Conservation (phyloP, 2,888 invertebrate genomes). For the Dascillus cervinus region DNA sequence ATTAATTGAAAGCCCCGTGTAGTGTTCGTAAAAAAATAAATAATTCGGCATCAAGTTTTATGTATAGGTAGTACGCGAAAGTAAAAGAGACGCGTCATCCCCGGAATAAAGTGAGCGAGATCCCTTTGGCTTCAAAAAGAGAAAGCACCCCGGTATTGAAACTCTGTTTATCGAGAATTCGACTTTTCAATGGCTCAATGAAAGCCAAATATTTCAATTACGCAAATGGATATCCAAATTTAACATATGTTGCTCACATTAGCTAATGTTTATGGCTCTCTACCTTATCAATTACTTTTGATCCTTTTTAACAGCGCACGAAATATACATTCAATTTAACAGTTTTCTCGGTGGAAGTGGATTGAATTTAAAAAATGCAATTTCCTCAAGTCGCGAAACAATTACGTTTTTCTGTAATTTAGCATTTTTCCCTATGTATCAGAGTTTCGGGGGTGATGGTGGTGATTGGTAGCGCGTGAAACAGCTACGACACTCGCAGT, state of each 20-base stretch:
- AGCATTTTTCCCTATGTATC: conserved; percentile 9
- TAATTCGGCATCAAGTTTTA: too few relatives aligned
- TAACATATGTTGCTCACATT: conserved; percentile 29
- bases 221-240: conserved; percentile 40
- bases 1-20: conserved; percentile 9
- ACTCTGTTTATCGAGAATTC: conserved; percentile 36
- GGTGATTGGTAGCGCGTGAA: conserved; percentile 39
- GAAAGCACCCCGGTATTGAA: conserved; percentile 34
- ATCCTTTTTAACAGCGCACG: too few relatives aligned
- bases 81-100: conserved; percentile 17
- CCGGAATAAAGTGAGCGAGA: conserved; percentile 29
- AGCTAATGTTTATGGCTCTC: conserved; percentile 20
- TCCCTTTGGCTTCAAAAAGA: conserved; percentile 34
- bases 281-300: conserved; percentile 12
- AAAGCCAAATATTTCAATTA: conserved; percentile 42
- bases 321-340: neutral
- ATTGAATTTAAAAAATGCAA: neutral
- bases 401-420: conserved; percentile 9
- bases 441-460: conserved; percentile 17
- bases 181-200: conserved; percentile 38
- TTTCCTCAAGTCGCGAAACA: conserved; percentile 1
- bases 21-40: neutral
- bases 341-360: too few relatives aligned
- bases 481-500: conserved; percentile 39
- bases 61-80: conserved; percentile 8